Percentiles rank a stretch among this genome's conserved stretches.
These are phyloP conservation scores for Cuniculus paca DNA, from an alignment of 2,797 vertebrate species.

Conservation along the genomic window DNA sequence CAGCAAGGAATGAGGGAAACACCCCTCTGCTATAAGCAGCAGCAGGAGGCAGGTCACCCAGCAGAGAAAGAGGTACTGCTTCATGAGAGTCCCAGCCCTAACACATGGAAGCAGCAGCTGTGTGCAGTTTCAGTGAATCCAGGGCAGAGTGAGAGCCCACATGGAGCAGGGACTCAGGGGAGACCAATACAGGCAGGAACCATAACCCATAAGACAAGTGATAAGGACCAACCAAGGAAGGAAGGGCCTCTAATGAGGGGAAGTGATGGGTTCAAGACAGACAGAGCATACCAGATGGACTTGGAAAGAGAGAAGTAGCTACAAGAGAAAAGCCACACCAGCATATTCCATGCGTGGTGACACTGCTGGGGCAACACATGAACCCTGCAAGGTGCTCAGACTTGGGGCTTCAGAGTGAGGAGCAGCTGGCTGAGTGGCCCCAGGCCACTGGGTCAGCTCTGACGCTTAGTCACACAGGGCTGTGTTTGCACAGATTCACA, in stretches of 20 bases:
- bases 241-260: neutral
- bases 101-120: neutral
- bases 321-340: neutral
- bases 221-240: neutral
- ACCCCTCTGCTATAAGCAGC: neutral
- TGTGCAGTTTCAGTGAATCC: neutral
- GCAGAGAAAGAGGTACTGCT: neutral
- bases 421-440: neutral
- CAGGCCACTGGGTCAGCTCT: neutral
- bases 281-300: neutral
- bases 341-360: rapidly evolving
- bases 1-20: neutral
- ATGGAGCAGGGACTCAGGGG: neutral
- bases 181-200: neutral
- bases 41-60: neutral
- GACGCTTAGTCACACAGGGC: neutral
- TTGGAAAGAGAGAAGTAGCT: neutral
- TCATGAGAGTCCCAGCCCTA: neutral
- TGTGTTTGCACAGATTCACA: neutral
- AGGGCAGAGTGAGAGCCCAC: rapidly evolving
- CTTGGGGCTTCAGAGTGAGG: too few species aligned
- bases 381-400: neutral
- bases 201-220: neutral
- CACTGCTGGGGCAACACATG: too few species aligned
- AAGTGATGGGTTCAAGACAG: neutral